phyloP scores from a whole-genome alignment of 2,113 vertebrate genomes.

The Ophiodon elongatus region DNA sequence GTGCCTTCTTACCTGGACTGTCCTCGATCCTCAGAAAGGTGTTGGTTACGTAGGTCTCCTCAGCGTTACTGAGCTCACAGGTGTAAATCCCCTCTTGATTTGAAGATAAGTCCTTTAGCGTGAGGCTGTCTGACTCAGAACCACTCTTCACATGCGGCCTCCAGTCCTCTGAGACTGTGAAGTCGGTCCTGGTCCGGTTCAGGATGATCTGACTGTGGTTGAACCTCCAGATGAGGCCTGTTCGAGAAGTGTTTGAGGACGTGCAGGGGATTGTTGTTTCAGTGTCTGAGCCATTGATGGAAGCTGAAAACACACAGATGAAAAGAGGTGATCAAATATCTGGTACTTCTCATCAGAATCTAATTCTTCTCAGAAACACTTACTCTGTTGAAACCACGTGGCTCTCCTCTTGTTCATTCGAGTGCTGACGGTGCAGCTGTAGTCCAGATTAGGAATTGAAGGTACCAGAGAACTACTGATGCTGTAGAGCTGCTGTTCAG shows the following conservation, averaged over 20 bases:
- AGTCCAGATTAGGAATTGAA: background rate
- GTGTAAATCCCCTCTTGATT: slow-evolving; percentile 52
- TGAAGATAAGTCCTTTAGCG: slow-evolving; percentile 7
- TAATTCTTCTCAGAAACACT: background rate
- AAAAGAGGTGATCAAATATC: background rate
- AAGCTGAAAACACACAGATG: slow-evolving; percentile 31
- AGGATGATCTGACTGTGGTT: slow-evolving; percentile 30
- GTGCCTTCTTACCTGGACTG: rapidly evolving
- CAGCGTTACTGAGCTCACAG: slow-evolving; percentile 33
- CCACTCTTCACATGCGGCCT: slow-evolving; percentile 24
- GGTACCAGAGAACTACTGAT: slow-evolving; percentile 44
- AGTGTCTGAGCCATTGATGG: rapidly evolving
- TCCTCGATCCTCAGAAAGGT: background rate
- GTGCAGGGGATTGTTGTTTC: slow-evolving; percentile 54
- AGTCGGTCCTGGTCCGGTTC: rapidly evolving
- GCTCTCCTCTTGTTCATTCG: background rate
- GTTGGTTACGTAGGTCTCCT: background rate
- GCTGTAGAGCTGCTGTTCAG: slow-evolving; percentile 52
- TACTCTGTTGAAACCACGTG: background rate
- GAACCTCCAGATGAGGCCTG: slow-evolving; percentile 41
- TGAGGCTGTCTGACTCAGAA: slow-evolving; percentile 33
- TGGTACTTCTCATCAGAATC: background rate
- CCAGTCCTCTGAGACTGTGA: slow-evolving; percentile 24
- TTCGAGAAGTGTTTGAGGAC: rapidly evolving
- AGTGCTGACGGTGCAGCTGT: slow-evolving; percentile 64